Evolutionary conservation across 2,797 vertebrate genomes (phyloP).

Genomic region (Eospalax fontanierii): DNA sequence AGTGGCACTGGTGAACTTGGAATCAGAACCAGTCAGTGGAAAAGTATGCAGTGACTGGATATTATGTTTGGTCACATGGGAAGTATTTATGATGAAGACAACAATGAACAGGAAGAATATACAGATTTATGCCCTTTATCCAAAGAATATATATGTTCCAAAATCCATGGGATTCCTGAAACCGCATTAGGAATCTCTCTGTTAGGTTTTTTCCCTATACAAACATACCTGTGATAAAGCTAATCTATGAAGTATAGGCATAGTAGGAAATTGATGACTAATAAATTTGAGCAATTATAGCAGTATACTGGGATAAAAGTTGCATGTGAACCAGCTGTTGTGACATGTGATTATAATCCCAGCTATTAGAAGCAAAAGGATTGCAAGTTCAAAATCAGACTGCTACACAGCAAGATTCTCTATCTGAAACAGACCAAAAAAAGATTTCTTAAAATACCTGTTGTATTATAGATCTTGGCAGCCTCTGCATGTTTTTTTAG

Average conservation of each 20-base stretch:
- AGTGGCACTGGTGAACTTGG: background rate
- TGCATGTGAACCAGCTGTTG: background rate
- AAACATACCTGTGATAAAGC: background rate
- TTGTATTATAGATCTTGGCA: background rate
- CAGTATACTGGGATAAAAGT: background rate
- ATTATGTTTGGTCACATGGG: background rate
- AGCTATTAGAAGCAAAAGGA: background rate
- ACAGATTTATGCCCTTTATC: background rate
- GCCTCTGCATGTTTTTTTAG: background rate
- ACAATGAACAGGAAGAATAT: background rate
- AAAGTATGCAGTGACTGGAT: background rate
- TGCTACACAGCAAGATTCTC: background rate
- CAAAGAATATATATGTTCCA: background rate
- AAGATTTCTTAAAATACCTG: background rate
- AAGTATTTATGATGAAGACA: background rate
- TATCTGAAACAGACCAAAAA: background rate
- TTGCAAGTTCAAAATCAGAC: background rate
- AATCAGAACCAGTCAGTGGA: slow-evolving; percentile 20
- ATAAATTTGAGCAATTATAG: background rate
- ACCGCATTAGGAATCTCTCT: background rate
- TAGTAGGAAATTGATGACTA: background rate
- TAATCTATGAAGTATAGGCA: background rate
- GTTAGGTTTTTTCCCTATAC: background rate
- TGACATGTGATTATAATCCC: background rate
- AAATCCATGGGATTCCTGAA: background rate